phyloP scores from a whole-genome alignment of 2,888 invertebrate genomes.

The Cenopis cana region DNA sequence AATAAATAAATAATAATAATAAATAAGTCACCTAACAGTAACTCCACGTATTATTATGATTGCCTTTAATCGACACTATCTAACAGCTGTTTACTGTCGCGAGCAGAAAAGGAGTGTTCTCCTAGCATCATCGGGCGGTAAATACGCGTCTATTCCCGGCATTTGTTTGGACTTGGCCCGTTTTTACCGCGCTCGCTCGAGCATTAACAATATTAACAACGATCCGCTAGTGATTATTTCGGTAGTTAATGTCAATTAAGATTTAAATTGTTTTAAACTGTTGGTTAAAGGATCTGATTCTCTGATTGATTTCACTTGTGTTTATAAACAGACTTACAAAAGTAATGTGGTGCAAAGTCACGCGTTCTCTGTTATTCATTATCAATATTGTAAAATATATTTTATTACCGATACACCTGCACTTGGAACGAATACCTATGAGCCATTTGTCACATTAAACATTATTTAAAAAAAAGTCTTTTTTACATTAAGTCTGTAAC shows the following conservation, averaged over 20 bases:
- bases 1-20: no score
- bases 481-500: no score
- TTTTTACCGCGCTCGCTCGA: constrained; percentile 30
- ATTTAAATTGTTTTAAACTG: constrained; percentile 7
- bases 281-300: no score
- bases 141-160: constrained; percentile 49
- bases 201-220: constrained; percentile 7
- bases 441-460: no score
- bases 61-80: no score
- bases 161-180: constrained; percentile 45
- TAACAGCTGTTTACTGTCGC: constrained; percentile 44
- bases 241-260: constrained; percentile 1
- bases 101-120: constrained; percentile 46
- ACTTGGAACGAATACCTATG: no score
- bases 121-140: constrained; percentile 48
- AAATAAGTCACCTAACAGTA: neutral
- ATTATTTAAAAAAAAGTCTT: no score
- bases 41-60: neutral
- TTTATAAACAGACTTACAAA: no score
- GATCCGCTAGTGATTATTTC: neutral
- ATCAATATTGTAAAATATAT: no score
- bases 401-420: no score
- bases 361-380: no score
- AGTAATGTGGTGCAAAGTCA: no score
- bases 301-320: neutral